These are phyloP conservation scores for Chloebia gouldiae DNA, from an alignment of 2,113 vertebrate genomes.

Conservation along the genomic window DNA sequence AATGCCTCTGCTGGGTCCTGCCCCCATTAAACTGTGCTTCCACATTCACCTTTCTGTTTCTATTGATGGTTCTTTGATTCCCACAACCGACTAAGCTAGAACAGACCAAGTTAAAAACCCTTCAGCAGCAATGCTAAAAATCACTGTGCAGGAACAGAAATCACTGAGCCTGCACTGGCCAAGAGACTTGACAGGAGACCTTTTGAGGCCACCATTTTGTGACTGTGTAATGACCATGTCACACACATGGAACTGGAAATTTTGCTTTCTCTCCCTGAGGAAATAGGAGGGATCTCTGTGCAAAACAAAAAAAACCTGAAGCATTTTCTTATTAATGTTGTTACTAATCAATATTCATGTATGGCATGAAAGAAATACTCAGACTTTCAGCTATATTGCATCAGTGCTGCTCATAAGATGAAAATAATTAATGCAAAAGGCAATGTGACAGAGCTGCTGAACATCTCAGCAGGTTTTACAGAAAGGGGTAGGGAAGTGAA, in stretches of 20 bases:
- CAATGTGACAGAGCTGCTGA: background rate
- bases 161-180: background rate
- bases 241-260: background rate
- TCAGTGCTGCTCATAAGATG: background rate
- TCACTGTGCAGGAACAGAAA: background rate
- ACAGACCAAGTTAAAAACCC: background rate
- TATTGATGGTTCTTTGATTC: background rate
- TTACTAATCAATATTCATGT: background rate
- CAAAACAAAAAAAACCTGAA: background rate
- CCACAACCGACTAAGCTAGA: too few species aligned
- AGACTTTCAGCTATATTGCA: background rate
- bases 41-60: background rate
- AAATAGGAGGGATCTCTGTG: background rate
- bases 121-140: background rate
- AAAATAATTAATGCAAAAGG: background rate
- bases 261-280: background rate
- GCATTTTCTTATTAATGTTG: background rate
- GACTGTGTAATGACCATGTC: background rate
- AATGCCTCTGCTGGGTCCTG: background rate
- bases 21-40: background rate
- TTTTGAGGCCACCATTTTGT: slow-evolving; percentile 35
- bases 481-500: background rate
- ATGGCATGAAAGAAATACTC: background rate
- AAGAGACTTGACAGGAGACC: background rate
- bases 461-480: background rate